A percentile compares a stretch with the other conserved stretches of the same genome.
Conservation (phyloP, 2,888 invertebrate genomes). For the Capitulum mitella region DNA sequence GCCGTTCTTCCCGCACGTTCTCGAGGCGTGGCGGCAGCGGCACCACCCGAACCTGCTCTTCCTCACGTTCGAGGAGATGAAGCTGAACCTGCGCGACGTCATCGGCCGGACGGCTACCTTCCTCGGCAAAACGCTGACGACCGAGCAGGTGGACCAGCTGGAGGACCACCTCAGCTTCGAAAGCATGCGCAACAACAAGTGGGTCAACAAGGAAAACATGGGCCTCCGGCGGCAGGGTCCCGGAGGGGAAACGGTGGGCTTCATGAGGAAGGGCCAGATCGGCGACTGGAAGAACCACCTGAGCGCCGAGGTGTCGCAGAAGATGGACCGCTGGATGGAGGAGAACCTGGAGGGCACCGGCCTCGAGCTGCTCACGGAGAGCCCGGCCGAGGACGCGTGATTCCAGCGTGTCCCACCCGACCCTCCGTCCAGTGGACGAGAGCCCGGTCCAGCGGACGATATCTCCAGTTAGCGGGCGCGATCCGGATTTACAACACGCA, state of each 20-base stretch:
- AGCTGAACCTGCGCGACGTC: constrained; percentile 49
- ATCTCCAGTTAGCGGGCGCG: too few relatives aligned
- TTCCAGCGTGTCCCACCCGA: too few relatives aligned
- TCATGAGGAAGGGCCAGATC: constrained; percentile 40
- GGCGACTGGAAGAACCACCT: constrained; percentile 46
- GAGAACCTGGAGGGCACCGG: constrained; percentile 39
- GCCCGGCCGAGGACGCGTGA: too few relatives aligned
- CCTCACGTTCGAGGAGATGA: constrained; percentile 41
- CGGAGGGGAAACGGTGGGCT: constrained; percentile 30
- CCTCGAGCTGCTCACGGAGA: constrained; percentile 38
- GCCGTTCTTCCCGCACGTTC: constrained; percentile 44
- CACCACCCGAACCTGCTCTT: constrained; percentile 41
- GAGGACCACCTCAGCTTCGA: constrained; percentile 54
- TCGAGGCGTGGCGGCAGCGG: constrained; percentile 41
- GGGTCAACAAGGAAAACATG: constrained; percentile 47
- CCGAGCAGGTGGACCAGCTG: constrained; percentile 47
- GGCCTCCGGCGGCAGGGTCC: background rate
- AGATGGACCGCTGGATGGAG: constrained; percentile 42
- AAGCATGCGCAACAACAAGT: constrained; percentile 54
- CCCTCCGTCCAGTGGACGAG: too few relatives aligned
- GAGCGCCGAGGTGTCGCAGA: constrained; percentile 41
- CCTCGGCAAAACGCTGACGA: constrained; percentile 47
- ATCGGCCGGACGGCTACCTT: constrained; percentile 51
- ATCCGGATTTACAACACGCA: too few relatives aligned
- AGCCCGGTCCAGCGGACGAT: too few relatives aligned